Evolutionary conservation across 2,888 invertebrate genomes (phyloP).

Genomic region (Melanostoma mellinum): DNA sequence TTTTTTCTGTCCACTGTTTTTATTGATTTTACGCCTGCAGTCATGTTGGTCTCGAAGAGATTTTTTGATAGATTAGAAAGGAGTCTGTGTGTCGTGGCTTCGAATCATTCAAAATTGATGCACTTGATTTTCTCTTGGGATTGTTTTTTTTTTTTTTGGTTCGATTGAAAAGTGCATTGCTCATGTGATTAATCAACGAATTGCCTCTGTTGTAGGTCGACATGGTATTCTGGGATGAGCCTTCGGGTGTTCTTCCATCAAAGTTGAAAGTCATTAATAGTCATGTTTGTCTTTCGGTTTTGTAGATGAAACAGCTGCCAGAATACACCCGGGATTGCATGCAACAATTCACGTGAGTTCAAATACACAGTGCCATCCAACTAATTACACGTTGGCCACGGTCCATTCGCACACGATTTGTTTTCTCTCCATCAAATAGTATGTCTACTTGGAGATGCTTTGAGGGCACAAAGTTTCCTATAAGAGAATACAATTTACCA

Average conservation of each 20-base stretch:
- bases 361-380: conserved; percentile 31
- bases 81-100: not conserved
- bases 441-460: no score
- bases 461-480: no score
- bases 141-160: not conserved
- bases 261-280: conserved; percentile 49
- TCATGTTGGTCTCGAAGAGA: not conserved
- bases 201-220: conserved; percentile 52
- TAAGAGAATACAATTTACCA: no score
- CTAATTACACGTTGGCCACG: conserved; percentile 63
- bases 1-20: conserved; percentile 16
- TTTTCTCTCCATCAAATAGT: conserved; percentile 31
- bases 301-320: conserved; percentile 39
- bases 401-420: conserved; percentile 67
- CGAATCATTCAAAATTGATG: not conserved
- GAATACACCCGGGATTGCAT: conserved; percentile 58
- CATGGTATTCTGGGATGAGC: conserved; percentile 15
- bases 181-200: conserved; percentile 64
- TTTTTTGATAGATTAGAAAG: not conserved
- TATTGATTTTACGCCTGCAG: conserved; percentile 63
- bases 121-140: conserved; percentile 23
- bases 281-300: conserved; percentile 28
- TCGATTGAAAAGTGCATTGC: not conserved
- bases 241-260: conserved; percentile 3
- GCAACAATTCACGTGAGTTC: conserved; percentile 41